Evolutionary conservation across 1,140 invertebrate species (phyloP), one percentile per base, ranked within the genome.

Genomic region (Pinna nobilis): DNA sequence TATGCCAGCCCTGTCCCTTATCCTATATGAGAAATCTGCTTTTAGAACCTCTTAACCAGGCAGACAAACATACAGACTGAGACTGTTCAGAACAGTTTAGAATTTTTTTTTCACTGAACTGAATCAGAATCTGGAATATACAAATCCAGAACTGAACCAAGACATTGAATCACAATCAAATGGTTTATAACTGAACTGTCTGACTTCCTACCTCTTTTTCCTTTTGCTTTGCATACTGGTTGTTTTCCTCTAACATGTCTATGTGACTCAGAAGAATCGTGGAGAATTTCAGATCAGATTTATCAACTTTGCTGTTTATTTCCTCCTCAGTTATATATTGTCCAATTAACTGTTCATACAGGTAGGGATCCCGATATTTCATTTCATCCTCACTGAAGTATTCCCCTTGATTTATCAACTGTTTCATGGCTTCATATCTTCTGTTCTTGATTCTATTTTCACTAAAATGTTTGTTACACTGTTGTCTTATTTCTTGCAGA

Each of bases 331-430:
- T 93, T 71, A 97, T 86, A 87, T 95, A 96, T 82, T 94, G 93
- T 0, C 96, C 96, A 64, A 98, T 90, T 65, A 98, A 89, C 81
- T 97, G 93, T 63, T 98, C 94, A 90, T 96, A 98, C 0, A 98
- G 86, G 61, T 95, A 90, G 0, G 96, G 96, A 89, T 96, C 95
- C 76, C 97, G 88, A 78, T 93, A 94, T 92, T 96, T 96, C 96
- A 98, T 98, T 91, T 96, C 94, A 70, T 92, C 92, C 86, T 97
- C 95, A 87, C 93, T 95, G 81, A 98, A 98, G 88, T 98, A 98
- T 30, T 92, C 90, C 44, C 94, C 91, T 69, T 94, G 91, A 28
- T 89, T 84, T 47, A 95, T 89, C 47, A 98, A 86, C 80, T 92
- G 90, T 78, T 95, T 92, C 82, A 98, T 89, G 11, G 96, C 96